Evolutionary conservation across 2,888 invertebrate genomes (phyloP).

Genomic region (Dexiosoma caninum): DNA sequence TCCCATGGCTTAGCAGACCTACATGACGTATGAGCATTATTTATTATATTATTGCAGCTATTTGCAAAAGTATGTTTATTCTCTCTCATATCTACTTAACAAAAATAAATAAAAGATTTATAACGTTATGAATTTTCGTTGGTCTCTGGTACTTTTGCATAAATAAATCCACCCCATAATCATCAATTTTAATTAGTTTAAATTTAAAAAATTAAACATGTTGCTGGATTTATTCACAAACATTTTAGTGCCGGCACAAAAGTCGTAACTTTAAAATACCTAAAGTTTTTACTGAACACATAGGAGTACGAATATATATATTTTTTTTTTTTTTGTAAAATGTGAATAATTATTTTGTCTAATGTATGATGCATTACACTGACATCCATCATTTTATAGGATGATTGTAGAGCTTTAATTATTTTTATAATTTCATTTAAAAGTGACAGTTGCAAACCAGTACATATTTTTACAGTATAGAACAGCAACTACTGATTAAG

Average conservation of each 20-base stretch:
- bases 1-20: background rate
- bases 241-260: background rate
- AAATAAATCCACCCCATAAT: conserved; percentile 38
- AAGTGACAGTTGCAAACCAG: too few species aligned
- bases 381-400: conserved; percentile 42
- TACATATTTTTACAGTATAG: too few species aligned
- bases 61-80: background rate
- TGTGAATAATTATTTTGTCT: conserved; percentile 10
- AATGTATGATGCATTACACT: conserved; percentile 3
- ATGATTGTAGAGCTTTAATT: background rate
- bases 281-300: background rate
- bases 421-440: too few species aligned
- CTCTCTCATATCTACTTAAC: too few species aligned
- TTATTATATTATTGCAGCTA: conserved; percentile 21
- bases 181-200: conserved; percentile 56
- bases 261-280: background rate
- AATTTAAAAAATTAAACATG: conserved; percentile 34
- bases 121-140: background rate
- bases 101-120: conserved; percentile 34
- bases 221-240: background rate
- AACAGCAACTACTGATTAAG: too few species aligned
- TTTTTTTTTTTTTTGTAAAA: background rate
- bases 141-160: background rate
- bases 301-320: too few species aligned
- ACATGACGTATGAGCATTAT: conserved; percentile 44